Base-by-base conservation (phyloP, 1,140 invertebrate genomes). In the Tetraneura akinire region DNA sequence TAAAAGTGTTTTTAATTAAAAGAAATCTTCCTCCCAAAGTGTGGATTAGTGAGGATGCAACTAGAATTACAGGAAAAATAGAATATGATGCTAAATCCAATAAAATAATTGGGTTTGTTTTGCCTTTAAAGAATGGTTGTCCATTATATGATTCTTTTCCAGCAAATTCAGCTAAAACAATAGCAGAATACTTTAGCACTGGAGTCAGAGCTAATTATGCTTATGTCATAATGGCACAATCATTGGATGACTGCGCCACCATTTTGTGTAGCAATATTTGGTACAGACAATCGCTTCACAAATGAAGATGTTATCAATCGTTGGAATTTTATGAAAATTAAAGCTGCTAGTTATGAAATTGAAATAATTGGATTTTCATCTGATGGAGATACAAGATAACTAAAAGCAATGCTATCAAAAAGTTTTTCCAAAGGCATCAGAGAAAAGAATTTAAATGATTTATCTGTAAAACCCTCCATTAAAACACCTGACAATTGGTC, bases 61-160 rank as follows among this genome's bases (percentile, higher is more conserved):
- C 53, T 3, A 55, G 53, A 10, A 21, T 55, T 21, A 21, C 53
- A 21, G 53, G 53, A 21, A 55, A 55, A 55, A 55, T 55, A 0
- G 21, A 23, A 11, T 55, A 55, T 55, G 55, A 57, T 57, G 3
- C 21, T 0, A 21, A 23, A 10, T 11, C 21, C 1, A 55, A 55
- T 55, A 55, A 55, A 55, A 10, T 55, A 55, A 55, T 55, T 13
- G 53, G 53, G 21, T 55, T 55, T 55, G 53, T 23, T 55, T 55
- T 55, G n/a, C 21, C 53, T 21, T n/a, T 55, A 21, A 8, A 21
- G 13, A 55, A 55, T 55, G 53, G n/a, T 21, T 55, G 53, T 55
- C n/a, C 53, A 21, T 10, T 21, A n/a, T 21, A 21, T 3, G 2
- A 55, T 11, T 55, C 53, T 21, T 55, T 55, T 55, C n/a, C n/a